Conservation (phyloP, 92 coral and sea anemone species). For the Palythoa heliodiscus region DNA sequence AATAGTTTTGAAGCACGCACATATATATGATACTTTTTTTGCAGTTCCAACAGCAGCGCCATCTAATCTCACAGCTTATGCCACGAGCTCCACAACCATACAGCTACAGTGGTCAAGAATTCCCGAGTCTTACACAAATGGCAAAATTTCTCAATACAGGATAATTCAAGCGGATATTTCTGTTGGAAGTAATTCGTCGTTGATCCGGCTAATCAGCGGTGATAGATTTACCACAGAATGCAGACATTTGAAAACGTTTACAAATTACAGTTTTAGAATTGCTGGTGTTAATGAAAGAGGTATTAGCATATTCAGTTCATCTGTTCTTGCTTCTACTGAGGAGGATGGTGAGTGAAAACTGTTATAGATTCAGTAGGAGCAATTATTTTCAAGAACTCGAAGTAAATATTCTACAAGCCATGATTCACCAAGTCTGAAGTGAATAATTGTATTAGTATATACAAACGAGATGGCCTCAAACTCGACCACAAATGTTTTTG, state of each 20-base stretch:
- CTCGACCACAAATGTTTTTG: too few relatives aligned
- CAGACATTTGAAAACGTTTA: neutral
- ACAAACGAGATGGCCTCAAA: too few relatives aligned
- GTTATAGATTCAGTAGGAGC: neutral
- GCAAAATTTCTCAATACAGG: constrained; percentile 12
- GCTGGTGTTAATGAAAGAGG: constrained; percentile 43
- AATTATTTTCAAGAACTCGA: too few relatives aligned
- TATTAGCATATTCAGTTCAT: constrained; percentile 15
- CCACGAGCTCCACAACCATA: constrained; percentile 30
- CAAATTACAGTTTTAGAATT: constrained; percentile 33
- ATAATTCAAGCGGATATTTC: constrained; percentile 4
- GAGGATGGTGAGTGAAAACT: constrained; percentile 20
- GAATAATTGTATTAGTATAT: too few relatives aligned
- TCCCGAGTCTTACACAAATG: constrained; percentile 4
- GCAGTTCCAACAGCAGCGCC: constrained; percentile 36
- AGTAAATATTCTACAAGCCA: too few relatives aligned
- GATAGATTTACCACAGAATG: neutral
- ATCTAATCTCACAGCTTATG: constrained; percentile 13
- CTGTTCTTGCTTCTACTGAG: neutral
- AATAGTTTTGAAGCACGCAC: too few relatives aligned
- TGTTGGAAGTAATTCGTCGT: neutral
- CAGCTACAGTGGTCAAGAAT: constrained; percentile 17
- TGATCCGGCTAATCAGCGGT: constrained; percentile 30
- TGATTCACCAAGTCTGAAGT: too few relatives aligned
- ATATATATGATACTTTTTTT: neutral